Percentiles rank a stretch among this genome's conserved stretches.
Conservation (phyloP, 2,113 vertebrate species). For the Mungos mungo region DNA sequence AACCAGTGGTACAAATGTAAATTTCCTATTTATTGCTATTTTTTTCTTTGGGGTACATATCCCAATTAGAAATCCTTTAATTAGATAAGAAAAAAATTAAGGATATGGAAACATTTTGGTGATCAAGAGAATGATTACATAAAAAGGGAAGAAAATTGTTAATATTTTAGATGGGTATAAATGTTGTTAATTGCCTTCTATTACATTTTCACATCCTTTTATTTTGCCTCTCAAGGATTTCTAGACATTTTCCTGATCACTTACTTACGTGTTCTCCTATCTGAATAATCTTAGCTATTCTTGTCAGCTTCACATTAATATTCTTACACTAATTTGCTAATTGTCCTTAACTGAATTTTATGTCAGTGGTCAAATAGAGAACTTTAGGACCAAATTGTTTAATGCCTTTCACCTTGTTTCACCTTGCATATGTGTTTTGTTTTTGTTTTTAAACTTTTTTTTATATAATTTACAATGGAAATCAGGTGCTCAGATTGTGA, state of each 20-base stretch:
- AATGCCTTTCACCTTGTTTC: not conserved
- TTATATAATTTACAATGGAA: not conserved
- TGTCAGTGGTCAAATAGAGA: not conserved
- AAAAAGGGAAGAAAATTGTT: not conserved
- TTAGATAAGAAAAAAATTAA: not conserved
- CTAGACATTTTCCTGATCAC: not conserved
- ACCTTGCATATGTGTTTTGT: not conserved
- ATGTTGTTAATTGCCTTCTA: not conserved
- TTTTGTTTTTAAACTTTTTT: not conserved
- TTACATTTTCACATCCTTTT: not conserved
- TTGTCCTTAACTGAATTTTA: not conserved
- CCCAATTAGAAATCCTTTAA: not conserved
- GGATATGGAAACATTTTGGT: not conserved
- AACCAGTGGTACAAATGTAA: not conserved
- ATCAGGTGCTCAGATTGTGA: not conserved
- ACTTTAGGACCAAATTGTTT: not conserved
- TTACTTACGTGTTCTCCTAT: not conserved
- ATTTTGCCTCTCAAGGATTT: not conserved
- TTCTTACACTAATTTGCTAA: not conserved
- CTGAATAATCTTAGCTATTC: not conserved
- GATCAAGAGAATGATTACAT: not conserved
- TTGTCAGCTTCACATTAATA: not conserved
- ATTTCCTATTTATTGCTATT: not conserved
- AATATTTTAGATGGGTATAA: not conserved
- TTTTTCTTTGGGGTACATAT: not conserved